phyloP scores from a whole-genome alignment of 2,888 invertebrate species.

The Clunio marinus region DNA sequence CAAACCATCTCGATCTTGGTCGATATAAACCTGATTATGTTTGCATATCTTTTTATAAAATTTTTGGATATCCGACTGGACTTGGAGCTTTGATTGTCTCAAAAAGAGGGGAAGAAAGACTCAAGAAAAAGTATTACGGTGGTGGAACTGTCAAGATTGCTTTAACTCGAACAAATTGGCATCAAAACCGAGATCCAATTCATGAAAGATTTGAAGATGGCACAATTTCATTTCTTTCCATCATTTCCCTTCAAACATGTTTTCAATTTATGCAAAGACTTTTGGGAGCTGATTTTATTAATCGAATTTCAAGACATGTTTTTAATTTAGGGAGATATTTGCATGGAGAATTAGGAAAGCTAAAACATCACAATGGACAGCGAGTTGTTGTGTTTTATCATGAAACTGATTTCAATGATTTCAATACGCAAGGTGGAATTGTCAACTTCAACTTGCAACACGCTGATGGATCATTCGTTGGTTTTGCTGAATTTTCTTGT shows the following conservation, averaged over 20 bases:
- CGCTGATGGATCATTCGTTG: slow-evolving; percentile 72
- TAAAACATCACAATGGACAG: slow-evolving; percentile 69
- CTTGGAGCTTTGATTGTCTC: slow-evolving; percentile 81
- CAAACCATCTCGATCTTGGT: slow-evolving; percentile 71
- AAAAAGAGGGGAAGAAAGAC: slow-evolving; percentile 49
- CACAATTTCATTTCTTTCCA: slow-evolving; percentile 80
- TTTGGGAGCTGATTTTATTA: slow-evolving; percentile 52
- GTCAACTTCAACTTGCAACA: slow-evolving; percentile 84
- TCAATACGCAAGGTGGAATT: slow-evolving; percentile 71
- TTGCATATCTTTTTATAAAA: slow-evolving; percentile 91
- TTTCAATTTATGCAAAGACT: slow-evolving; percentile 63
- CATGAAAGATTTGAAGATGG: slow-evolving; percentile 87
- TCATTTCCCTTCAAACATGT: slow-evolving; percentile 76
- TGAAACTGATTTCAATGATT: slow-evolving; percentile 63
- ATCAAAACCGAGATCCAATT: slow-evolving; percentile 58
- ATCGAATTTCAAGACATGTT: slow-evolving; percentile 67
- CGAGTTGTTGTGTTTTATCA: slow-evolving; percentile 68
- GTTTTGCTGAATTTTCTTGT: slow-evolving; percentile 86
- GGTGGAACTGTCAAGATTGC: slow-evolving; percentile 91
- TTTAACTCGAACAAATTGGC: slow-evolving; percentile 65
- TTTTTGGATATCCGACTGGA: slow-evolving; percentile 92
- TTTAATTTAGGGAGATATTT: slow-evolving; percentile 72
- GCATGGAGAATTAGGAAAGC: slow-evolving; percentile 57
- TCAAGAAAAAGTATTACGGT: slow-evolving; percentile 73
- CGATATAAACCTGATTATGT: slow-evolving; percentile 79